These are phyloP conservation scores for Sebastolobus altivelis DNA, from an alignment of 2,797 vertebrate species.

Conservation along the genomic window DNA sequence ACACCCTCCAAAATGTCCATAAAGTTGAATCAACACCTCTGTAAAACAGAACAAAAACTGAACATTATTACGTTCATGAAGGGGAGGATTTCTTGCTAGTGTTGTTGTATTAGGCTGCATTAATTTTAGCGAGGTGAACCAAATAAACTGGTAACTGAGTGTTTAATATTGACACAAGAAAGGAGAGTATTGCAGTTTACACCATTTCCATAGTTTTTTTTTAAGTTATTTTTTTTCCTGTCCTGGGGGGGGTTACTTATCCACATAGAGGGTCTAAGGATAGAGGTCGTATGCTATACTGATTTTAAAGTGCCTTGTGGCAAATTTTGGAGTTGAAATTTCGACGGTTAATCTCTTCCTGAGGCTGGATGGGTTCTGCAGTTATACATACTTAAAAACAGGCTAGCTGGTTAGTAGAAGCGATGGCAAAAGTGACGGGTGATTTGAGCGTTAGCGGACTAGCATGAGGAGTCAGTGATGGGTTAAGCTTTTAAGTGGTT, in stretches of 20 bases:
- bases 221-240: neutral
- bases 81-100: neutral
- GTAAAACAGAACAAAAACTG: neutral
- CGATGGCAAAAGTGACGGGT: neutral
- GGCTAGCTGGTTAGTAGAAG: neutral
- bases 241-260: neutral
- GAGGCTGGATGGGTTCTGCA: neutral
- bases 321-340: neutral
- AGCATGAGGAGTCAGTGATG: neutral
- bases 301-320: neutral
- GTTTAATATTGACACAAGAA: neutral
- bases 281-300: neutral
- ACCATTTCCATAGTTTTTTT: neutral
- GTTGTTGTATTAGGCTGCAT: neutral
- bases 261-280: neutral
- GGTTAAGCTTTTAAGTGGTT: neutral
- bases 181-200: neutral
- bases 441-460: neutral
- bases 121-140: neutral
- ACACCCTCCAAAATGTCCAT: neutral
- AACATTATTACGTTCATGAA: neutral
- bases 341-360: neutral
- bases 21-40: neutral
- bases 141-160: neutral
- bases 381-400: neutral